Conservation (phyloP, 2,888 invertebrate species). For the Rhamnusium bicolor region DNA sequence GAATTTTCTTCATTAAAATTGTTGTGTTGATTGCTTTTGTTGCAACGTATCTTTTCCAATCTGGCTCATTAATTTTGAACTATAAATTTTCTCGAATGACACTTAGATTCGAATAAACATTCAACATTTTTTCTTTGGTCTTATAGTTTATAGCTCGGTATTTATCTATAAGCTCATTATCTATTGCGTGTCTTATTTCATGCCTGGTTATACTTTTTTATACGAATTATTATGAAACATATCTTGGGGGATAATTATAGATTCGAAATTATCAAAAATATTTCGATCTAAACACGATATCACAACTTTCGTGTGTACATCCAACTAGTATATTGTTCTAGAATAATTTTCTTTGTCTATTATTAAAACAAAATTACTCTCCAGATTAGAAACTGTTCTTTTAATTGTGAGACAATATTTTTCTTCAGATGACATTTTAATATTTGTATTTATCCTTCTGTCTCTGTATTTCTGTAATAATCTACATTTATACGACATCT, state of each 20-base stretch:
- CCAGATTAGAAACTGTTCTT: conserved; percentile 34
- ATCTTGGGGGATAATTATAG: conserved; percentile 40
- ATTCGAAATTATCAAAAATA: conserved; percentile 48
- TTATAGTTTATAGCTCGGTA: conserved; percentile 3
- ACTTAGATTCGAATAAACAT: conserved; percentile 33
- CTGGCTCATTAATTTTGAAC: conserved; percentile 58
- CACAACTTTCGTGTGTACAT: conserved; percentile 12
- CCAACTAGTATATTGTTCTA: neutral
- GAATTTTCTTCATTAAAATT: conserved; percentile 63
- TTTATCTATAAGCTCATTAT: conserved; percentile 20
- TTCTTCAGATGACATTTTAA: conserved; percentile 52
- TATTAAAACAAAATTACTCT: conserved; percentile 31
- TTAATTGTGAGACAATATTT: conserved; percentile 50
- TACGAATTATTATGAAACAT: conserved; percentile 40
- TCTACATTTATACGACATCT: conserved; percentile 44
- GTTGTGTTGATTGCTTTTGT: conserved; percentile 58
- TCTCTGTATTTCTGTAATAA: conserved; percentile 40
- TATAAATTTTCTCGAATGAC: conserved; percentile 52
- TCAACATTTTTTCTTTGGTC: conserved; percentile 11
- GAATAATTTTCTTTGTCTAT: conserved; percentile 6
- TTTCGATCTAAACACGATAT: conserved; percentile 42
- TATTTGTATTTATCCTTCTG: conserved; percentile 47
- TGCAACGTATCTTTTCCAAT: conserved; percentile 56
- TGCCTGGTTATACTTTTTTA: conserved; percentile 26
- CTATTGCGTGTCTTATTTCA: conserved; percentile 34